Conservation (phyloP, 1,140 invertebrate genomes). For the Lordiphosa stackelbergi region DNA sequence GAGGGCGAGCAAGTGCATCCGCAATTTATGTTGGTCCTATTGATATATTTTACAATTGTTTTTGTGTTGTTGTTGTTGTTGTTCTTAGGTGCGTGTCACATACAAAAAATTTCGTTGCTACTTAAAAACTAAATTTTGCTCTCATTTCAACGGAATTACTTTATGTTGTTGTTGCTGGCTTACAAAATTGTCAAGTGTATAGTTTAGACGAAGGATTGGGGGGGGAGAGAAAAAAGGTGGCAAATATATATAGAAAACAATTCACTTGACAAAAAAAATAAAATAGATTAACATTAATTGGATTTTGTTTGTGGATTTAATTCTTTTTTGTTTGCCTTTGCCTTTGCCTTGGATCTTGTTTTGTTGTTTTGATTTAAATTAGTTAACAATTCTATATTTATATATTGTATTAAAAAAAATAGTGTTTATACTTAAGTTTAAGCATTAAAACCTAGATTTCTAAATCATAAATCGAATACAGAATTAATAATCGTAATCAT, state of each 20-base stretch:
- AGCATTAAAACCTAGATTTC: constrained; percentile 22
- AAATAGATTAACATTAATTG: constrained; percentile 16
- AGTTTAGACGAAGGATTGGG: no score
- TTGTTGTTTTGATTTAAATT: constrained; percentile 49
- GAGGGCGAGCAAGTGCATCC: no score
- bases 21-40: no score
- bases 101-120: constrained; percentile 3
- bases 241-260: background rate
- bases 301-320: constrained; percentile 22
- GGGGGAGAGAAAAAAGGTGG: no score
- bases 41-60: constrained; percentile 1
- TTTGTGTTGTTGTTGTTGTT: constrained; percentile 1
- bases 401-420: constrained; percentile 32
- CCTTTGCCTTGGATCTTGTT: constrained; percentile 6
- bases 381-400: constrained; percentile 58
- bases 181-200: no score
- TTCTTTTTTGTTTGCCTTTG: constrained; percentile 22
- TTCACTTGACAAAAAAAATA: constrained; percentile 1
- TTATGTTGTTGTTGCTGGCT: background rate
- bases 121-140: constrained; percentile 7
- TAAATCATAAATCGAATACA: constrained; percentile 43
- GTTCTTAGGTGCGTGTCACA: background rate
- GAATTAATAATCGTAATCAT: constrained; percentile 20
- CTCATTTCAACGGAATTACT: background rate
- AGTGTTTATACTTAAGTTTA: constrained; percentile 20